phyloP scores from a whole-genome alignment of 1,140 invertebrate genomes.

The Adoxophyes honmai region DNA sequence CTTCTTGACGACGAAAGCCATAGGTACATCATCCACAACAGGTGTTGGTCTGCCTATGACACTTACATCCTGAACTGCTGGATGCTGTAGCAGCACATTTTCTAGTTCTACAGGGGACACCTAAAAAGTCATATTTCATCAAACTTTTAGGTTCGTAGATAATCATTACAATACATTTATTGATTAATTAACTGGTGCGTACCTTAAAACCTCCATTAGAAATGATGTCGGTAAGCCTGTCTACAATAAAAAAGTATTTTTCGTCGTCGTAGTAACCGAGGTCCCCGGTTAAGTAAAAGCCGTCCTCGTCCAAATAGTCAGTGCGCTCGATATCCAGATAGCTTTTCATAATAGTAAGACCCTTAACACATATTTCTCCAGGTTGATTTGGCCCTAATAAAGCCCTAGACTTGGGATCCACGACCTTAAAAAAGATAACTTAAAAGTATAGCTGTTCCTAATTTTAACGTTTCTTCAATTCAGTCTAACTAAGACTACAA shows the following conservation, averaged over 20 bases:
- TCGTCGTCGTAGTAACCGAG: conserved; percentile 85
- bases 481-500: too few relatives aligned
- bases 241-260: conserved; percentile 83
- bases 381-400: conserved; percentile 75
- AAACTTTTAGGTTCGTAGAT: too few relatives aligned
- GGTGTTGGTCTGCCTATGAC: conserved; percentile 83
- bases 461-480: too few relatives aligned
- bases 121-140: conserved; percentile 68
- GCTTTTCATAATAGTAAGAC: conserved; percentile 80
- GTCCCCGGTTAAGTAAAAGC: conserved; percentile 89
- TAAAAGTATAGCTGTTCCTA: too few relatives aligned
- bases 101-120: conserved; percentile 83
- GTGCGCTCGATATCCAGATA: conserved; percentile 81
- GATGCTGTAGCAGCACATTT: conserved; percentile 79
- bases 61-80: conserved; percentile 80
- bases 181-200: too few relatives aligned
- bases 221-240: conserved; percentile 88
- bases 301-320: conserved; percentile 83
- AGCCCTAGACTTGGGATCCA: conserved; percentile 76
- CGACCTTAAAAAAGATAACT: conserved; percentile 54
- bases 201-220: conserved; percentile 83
- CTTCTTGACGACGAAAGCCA: conserved; percentile 81
- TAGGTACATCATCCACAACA: conserved; percentile 81
- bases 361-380: conserved; percentile 81
- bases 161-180: too few relatives aligned